These are phyloP conservation scores for Synergus itoensis DNA, from an alignment of 2,888 invertebrate species.

Conservation along the genomic window DNA sequence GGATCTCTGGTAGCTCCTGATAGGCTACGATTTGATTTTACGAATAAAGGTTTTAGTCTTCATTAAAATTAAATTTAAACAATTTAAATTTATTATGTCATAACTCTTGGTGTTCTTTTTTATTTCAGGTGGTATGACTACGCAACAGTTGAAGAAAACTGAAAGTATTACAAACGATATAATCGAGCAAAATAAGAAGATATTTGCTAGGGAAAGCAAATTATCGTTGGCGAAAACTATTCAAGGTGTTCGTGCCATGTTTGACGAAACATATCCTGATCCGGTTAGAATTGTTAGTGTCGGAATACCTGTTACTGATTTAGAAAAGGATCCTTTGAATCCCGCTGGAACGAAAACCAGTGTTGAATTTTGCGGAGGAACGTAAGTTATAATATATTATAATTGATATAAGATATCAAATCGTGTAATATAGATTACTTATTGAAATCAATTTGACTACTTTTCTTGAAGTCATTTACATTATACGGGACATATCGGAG, in stretches of 20 bases:
- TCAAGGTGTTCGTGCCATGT: constrained; percentile 96
- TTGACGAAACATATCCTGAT: constrained; percentile 99
- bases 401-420: constrained; percentile 10
- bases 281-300: constrained; percentile 96
- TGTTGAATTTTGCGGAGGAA: constrained; percentile 99
- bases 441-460: neutral
- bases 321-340: constrained; percentile 92
- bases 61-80: neutral
- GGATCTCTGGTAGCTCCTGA: constrained; percentile 99
- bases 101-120: neutral
- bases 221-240: constrained; percentile 94
- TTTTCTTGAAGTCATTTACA: constrained; percentile 85
- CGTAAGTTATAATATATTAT: constrained; percentile 79
- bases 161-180: constrained; percentile 90
- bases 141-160: constrained; percentile 91
- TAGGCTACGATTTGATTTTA: constrained; percentile 97
- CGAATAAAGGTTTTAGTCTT: constrained; percentile 84
- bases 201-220: constrained; percentile 92
- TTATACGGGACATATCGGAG: constrained; percentile 94
- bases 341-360: constrained; percentile 91
- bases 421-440: neutral
- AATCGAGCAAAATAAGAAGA: constrained; percentile 86
- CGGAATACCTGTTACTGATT: constrained; percentile 93
- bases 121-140: constrained; percentile 87
- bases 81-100: neutral